Percentiles rank a stretch among this genome's conserved stretches.
Evolutionary conservation across 2,797 vertebrate species (phyloP).

Genomic region (Ispidina picta): DNA sequence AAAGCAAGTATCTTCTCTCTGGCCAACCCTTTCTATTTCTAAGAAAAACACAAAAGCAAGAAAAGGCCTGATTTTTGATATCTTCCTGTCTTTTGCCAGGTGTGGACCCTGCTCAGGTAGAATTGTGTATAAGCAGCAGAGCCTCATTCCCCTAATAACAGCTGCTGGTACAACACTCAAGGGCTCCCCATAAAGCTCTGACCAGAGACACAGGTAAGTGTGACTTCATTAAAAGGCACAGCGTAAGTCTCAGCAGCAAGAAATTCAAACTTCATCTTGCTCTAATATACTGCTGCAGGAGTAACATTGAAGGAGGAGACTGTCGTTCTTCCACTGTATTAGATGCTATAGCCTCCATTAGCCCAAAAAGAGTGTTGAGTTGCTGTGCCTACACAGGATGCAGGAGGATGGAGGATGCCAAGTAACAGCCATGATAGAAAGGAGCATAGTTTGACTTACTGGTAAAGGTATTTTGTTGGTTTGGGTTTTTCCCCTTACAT

Average conservation of each 20-base stretch:
- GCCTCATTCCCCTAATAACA: background rate
- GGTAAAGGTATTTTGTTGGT: background rate
- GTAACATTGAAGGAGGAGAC: background rate
- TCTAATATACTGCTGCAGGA: background rate
- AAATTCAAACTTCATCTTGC: background rate
- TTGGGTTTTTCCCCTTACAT: too few relatives aligned
- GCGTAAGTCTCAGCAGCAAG: background rate
- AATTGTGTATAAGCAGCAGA: background rate
- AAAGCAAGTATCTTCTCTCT: background rate
- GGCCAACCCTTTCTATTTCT: background rate
- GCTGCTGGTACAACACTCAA: background rate
- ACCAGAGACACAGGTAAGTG: background rate
- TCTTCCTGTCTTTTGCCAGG: background rate
- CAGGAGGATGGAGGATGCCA: background rate
- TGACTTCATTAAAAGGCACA: background rate
- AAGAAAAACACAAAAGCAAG: background rate
- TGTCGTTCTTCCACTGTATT: background rate
- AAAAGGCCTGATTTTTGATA: background rate
- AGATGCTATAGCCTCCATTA: background rate
- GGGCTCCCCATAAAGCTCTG: background rate
- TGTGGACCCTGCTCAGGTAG: background rate
- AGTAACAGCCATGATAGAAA: background rate
- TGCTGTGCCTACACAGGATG: background rate
- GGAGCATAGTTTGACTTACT: background rate
- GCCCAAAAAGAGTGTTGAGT: background rate